Evolutionary conservation across 2,888 invertebrate species (phyloP).

Genomic region (Brachyptera putata): DNA sequence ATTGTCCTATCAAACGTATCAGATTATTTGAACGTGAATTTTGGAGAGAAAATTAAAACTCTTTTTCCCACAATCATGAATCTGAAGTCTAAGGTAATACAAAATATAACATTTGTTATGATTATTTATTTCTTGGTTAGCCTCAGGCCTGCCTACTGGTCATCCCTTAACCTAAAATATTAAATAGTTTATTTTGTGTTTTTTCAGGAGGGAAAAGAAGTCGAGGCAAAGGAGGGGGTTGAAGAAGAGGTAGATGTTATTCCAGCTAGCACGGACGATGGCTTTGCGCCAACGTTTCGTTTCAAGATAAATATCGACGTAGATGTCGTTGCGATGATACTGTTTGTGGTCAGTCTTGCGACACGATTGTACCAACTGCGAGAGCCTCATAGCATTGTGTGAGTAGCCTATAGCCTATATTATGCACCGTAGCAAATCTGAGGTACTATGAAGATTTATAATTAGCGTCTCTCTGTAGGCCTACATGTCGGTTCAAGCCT

Average conservation of each 20-base stretch:
- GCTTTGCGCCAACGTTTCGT: constrained; percentile 6
- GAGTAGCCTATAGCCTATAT: constrained; percentile 59
- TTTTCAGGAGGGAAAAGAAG: background rate
- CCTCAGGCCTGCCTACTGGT: background rate
- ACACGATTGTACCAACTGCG: constrained; percentile 81
- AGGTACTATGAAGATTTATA: too few relatives aligned
- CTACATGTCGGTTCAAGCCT: too few relatives aligned
- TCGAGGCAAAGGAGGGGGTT: background rate
- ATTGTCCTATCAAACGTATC: background rate
- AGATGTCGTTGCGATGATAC: constrained; percentile 65
- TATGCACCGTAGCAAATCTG: too few relatives aligned
- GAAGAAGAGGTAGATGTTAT: background rate
- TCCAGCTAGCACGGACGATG: background rate
- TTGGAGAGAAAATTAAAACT: background rate
- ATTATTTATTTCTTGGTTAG: too few relatives aligned
- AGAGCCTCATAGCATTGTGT: constrained; percentile 87
- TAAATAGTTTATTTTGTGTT: too few relatives aligned
- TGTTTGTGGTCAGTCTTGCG: constrained; percentile 65
- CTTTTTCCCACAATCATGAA: background rate
- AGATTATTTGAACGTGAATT: background rate
- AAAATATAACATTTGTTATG: background rate
- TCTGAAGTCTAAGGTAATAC: background rate
- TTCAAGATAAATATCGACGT: constrained; percentile 61
- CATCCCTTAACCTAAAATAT: constrained; percentile 1
- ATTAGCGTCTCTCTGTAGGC: too few relatives aligned